A percentile compares a stretch with the other conserved stretches of the same genome.
phyloP scores from a whole-genome alignment of 2,888 invertebrate species.

The Danaus chrysippus region DNA sequence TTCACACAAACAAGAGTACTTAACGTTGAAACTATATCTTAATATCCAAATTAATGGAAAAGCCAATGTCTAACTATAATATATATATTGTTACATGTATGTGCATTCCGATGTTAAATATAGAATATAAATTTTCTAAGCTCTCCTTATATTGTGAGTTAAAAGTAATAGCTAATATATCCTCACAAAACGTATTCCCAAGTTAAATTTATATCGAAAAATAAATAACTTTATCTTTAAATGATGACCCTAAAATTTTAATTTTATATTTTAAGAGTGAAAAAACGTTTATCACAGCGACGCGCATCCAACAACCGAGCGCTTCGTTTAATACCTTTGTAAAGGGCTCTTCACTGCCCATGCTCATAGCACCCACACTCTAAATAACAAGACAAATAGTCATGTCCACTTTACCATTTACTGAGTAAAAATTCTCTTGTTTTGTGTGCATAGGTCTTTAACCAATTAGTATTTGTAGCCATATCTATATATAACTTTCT shows the following conservation, averaged over 20 bases:
- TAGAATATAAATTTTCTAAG: slow-evolving; percentile 8
- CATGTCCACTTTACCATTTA: slow-evolving; percentile 77
- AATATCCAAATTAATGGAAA: no score
- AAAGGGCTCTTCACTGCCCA: slow-evolving; percentile 57
- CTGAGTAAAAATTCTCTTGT: slow-evolving; percentile 74
- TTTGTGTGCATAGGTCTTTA: slow-evolving; percentile 76
- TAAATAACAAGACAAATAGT: slow-evolving; percentile 75
- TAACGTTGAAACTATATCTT: no score
- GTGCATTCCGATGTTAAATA: slow-evolving; percentile 5
- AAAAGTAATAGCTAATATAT: neutral
- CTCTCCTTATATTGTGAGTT: no score
- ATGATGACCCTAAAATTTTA: neutral
- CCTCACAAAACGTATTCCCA: neutral
- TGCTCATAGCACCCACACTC: slow-evolving; percentile 73
- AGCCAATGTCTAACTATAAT: no score
- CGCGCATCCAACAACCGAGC: slow-evolving; percentile 8
- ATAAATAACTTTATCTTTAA: neutral
- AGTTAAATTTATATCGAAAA: neutral
- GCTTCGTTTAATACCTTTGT: slow-evolving; percentile 48
- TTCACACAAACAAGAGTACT: no score
- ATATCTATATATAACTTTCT: slow-evolving; percentile 52
- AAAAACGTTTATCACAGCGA: slow-evolving; percentile 16
- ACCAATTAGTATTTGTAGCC: slow-evolving; percentile 78
- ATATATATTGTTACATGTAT: no score
- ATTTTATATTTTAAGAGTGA: neutral